Conservation (phyloP, 1,140 invertebrate genomes). For the Anthonomus grandis region DNA sequence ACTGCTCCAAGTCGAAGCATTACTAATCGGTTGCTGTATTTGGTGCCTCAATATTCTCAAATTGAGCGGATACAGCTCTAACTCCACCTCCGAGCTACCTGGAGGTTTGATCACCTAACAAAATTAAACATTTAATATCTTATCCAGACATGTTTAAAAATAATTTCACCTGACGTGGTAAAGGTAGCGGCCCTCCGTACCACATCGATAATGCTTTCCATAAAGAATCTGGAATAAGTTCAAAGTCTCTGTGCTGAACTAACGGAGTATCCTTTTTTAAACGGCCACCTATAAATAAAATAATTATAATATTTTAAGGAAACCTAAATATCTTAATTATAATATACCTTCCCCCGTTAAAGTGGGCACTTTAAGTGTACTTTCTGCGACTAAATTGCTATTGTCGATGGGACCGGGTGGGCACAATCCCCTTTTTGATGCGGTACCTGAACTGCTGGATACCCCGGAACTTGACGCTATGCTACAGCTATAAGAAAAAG, state of each 20-base stretch:
- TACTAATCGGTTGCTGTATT: conserved; percentile 26
- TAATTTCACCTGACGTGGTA: conserved; percentile 69
- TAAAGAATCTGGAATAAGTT: conserved; percentile 76
- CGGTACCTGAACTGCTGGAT: conserved; percentile 48
- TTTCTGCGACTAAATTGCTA: conserved; percentile 60
- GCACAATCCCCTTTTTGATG: conserved; percentile 43
- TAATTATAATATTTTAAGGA: neutral
- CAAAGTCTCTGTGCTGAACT: conserved; percentile 73
- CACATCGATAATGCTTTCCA: conserved; percentile 82
- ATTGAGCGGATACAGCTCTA: conserved; percentile 80
- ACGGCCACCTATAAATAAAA: conserved; percentile 56
- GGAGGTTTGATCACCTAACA: conserved; percentile 36
- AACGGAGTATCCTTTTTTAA: conserved; percentile 68
- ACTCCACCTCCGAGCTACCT: conserved; percentile 57
- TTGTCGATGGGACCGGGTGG: conserved; percentile 79
- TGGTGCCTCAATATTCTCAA: conserved; percentile 72
- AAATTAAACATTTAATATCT: conserved; percentile 1
- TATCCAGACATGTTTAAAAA: neutral
- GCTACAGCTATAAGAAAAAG: conserved; percentile 47
- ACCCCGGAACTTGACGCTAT: conserved; percentile 60
- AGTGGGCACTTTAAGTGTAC: conserved; percentile 61
- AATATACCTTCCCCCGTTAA: conserved; percentile 73
- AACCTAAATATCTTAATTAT: neutral
- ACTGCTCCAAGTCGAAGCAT: conserved; percentile 36
- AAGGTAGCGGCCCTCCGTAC: conserved; percentile 78